Conservation (phyloP, 1,140 invertebrate genomes). For the Scaptodrosophila lebanonensis region DNA sequence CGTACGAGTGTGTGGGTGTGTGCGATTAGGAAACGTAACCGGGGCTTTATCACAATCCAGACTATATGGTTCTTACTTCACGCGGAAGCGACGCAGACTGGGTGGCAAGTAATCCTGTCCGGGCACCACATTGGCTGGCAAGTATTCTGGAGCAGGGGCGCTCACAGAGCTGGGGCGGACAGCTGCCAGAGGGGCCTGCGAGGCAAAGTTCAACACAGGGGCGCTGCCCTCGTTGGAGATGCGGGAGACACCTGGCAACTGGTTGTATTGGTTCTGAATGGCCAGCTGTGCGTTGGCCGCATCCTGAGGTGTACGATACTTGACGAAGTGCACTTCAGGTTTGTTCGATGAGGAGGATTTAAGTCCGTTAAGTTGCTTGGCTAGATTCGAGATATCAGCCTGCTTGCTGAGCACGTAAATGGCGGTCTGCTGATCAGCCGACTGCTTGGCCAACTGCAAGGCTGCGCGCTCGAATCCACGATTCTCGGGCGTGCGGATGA, state of each 20-base stretch:
- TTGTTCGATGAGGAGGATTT: conserved; percentile 53
- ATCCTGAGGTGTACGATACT: conserved; percentile 62
- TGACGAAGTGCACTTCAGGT: conserved; percentile 65
- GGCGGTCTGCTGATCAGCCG: conserved; percentile 80
- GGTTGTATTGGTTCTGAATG: conserved; percentile 65
- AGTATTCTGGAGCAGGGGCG: conserved; percentile 24
- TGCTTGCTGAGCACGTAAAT: conserved; percentile 90
- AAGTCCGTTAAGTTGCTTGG: conserved; percentile 52
- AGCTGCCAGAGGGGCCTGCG: conserved; percentile 11
- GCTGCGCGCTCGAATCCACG: conserved; percentile 81
- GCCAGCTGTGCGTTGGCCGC: conserved; percentile 57
- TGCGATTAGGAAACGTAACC: conserved; percentile 54
- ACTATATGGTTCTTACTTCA: conserved; percentile 40
- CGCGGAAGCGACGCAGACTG: conserved; percentile 56
- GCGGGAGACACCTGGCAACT: conserved; percentile 53
- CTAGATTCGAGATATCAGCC: conserved; percentile 50
- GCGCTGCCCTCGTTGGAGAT: conserved; percentile 61
- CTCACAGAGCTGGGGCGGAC: neutral
- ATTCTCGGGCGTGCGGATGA: conserved; percentile 86
- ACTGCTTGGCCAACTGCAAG: conserved; percentile 80
- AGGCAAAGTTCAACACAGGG: conserved; percentile 63
- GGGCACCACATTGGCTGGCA: conserved; percentile 50
- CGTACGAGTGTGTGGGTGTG: conserved; percentile 11
- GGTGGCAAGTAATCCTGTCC: conserved; percentile 59
- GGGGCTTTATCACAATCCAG: neutral